Base-by-base conservation (phyloP, 2,113 vertebrate genomes). In the Pomatostomus ruficeps region DNA sequence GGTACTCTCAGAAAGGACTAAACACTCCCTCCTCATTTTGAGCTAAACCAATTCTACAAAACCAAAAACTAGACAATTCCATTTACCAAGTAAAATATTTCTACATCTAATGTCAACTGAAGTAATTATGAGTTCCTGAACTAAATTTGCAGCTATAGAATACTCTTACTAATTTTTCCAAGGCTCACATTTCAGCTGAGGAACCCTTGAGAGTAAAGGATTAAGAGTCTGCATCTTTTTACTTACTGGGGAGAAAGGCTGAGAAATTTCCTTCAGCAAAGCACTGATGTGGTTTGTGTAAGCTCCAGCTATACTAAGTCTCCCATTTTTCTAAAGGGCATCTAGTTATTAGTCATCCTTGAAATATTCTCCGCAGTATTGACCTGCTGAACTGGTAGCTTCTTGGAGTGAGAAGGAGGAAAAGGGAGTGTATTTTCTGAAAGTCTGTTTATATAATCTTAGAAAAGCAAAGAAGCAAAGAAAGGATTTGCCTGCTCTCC, bases 391-490 rank as follows among this genome's bases (percentile, higher is more conserved):
- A 81, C 86, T 75, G 29, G 49, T 79, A 73, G 22, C 14, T 92
- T 61, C 74, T 89, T 35, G 22, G 66, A 94, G 70, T 92, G 40
- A 88, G 72, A 89, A 21, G 21, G 62, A 61, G 22, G 51, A 58
- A 85, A 82, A 70, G 7, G 24, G 66, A 19, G 9, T 80, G 18
- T 68, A 82, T 94, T 92, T 94, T 94, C 74, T 94, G 66, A 76
- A 74, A 80, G 28, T 68, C 70, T 93, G 62, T 95, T 96, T 96
- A 95, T 74, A 92, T 93, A 94, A 95, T 77, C 43, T 90, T 72
- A 91, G 54, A 72, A 79, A 85, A 74, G 45, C 0, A 1, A 79
- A 82, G 49, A 90, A 59, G 58, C 61, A 84, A 89, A 71, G 31
- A 54, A 85, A 76, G 43, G 59, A 74, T 85, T 94, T 95, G 54